Conservation (phyloP, 2,113 vertebrate genomes). For the Myotis davidii region DNA sequence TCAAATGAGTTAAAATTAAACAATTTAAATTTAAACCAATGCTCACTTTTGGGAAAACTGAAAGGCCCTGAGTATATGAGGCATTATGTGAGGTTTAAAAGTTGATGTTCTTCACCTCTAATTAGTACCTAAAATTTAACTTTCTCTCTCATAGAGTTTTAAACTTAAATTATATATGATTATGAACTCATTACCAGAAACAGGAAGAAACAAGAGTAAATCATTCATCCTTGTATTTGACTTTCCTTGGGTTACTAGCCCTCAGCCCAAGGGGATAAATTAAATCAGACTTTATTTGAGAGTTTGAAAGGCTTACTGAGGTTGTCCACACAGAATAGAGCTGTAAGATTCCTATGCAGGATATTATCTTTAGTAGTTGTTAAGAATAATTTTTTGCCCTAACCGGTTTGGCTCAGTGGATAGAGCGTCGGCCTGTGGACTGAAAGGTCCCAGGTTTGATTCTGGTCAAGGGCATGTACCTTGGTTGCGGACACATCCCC, state of each 20-base stretch:
- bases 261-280: not conserved
- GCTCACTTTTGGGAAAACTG: not conserved
- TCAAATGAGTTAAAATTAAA: conserved; percentile 56
- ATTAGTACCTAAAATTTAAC: conserved; percentile 28
- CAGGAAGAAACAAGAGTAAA: not conserved
- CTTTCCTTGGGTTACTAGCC: not conserved
- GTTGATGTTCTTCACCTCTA: not conserved
- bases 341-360: not conserved
- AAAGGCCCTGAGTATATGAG: not conserved
- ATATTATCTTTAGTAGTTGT: not conserved
- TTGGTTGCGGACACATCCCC: too few relatives aligned
- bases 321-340: not conserved
- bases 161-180: conserved; percentile 54
- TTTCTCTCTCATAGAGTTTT: not conserved
- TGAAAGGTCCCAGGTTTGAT: too few relatives aligned
- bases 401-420: too few relatives aligned
- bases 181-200: not conserved
- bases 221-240: not conserved
- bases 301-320: not conserved
- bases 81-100: not conserved
- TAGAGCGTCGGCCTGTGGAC: too few relatives aligned
- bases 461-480: too few relatives aligned
- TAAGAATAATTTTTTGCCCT: not conserved
- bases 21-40: conserved; percentile 18
- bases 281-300: not conserved